phyloP scores from a whole-genome alignment of 2,113 vertebrate species.

The Pantherophis guttatus region DNA sequence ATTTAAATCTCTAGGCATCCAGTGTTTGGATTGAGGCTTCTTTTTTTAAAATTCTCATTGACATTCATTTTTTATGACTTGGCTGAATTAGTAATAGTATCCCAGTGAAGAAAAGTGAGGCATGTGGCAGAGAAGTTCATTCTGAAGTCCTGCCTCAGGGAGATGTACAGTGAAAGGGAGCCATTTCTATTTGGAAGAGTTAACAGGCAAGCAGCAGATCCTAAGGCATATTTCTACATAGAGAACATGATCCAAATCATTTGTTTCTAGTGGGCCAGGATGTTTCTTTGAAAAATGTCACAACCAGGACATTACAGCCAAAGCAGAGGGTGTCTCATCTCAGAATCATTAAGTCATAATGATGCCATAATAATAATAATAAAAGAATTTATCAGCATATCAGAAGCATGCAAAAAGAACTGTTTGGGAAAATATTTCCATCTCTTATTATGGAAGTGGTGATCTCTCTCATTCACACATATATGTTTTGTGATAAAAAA shows the following conservation, averaged over 20 bases:
- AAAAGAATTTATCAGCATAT: background rate
- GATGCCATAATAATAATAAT: background rate
- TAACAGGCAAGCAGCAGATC: conserved; percentile 10
- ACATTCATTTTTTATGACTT: background rate
- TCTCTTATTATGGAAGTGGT: background rate
- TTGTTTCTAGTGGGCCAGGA: background rate
- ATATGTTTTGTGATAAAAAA: background rate
- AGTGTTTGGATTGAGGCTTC: background rate
- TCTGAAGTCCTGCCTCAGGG: conserved; percentile 44
- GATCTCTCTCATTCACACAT: background rate
- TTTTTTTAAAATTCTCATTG: background rate
- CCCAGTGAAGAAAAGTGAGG: conserved; percentile 10
- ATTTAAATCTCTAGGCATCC: background rate
- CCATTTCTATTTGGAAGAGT: conserved; percentile 45
- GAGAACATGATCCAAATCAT: background rate
- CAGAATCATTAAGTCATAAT: background rate
- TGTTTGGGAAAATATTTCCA: background rate
- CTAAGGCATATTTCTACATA: background rate
- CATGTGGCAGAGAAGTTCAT: conserved; percentile 6
- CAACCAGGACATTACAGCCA: background rate
- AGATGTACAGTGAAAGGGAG: conserved; percentile 43
- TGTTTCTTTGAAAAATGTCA: background rate
- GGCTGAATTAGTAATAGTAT: conserved; percentile 17
- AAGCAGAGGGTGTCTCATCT: background rate
- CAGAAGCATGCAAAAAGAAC: background rate